A percentile compares a stretch with the other conserved stretches of the same genome.
Evolutionary conservation across 2,797 vertebrate genomes (phyloP).

Genomic region (Poeciliopsis presidionis): DNA sequence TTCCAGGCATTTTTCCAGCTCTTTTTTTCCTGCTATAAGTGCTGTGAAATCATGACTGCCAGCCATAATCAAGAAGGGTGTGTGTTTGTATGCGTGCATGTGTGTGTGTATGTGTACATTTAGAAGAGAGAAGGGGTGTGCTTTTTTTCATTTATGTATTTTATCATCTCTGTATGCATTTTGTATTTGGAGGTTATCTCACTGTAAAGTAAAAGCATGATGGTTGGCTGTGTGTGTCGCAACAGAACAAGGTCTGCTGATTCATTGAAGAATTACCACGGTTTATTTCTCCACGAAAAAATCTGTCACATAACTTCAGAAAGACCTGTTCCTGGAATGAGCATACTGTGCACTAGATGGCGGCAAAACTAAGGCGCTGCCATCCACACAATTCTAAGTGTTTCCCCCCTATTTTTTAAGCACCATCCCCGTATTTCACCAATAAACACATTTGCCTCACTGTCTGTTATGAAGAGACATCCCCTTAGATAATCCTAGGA

Average conservation of each 20-base stretch:
- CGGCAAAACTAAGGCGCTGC: constrained; percentile 14
- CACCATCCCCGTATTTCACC: not conserved
- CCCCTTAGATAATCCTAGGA: constrained; percentile 53
- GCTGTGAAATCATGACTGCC: constrained; percentile 22
- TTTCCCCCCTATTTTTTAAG: too few species aligned
- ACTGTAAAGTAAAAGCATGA: not conserved
- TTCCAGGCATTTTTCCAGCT: constrained; percentile 64
- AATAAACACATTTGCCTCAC: not conserved
- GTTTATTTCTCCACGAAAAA: not conserved
- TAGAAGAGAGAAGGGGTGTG: not conserved
- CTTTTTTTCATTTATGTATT: not conserved
- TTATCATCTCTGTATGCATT: not conserved
- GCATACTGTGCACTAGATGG: constrained; percentile 35
- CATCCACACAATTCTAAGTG: not conserved
- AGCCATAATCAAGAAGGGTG: constrained; percentile 3
- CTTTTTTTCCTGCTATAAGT: constrained; percentile 29
- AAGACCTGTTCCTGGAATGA: not conserved
- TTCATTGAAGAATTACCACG: not conserved
- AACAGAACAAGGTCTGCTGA: not conserved
- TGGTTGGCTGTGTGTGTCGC: not conserved
- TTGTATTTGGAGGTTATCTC: not conserved
- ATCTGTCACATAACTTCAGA: not conserved
- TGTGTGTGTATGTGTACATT: not conserved
- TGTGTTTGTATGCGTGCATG: accelerated
- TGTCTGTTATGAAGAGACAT: not conserved